A percentile compares a stretch with the other conserved stretches of the same genome.
Conservation (phyloP, 2,797 vertebrate species). For the Poeciliopsis infans region DNA sequence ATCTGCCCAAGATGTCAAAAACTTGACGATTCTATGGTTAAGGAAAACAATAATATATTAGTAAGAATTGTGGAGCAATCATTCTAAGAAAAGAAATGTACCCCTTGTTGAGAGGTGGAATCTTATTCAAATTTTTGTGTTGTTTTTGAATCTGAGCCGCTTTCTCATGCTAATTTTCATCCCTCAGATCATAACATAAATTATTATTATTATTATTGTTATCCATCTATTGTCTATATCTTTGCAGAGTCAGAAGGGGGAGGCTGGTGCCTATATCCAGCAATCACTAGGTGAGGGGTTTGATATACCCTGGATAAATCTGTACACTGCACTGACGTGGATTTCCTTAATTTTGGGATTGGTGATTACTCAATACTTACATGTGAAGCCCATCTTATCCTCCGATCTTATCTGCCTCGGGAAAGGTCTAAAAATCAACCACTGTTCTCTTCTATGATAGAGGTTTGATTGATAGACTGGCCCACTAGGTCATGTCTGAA, state of each 20-base stretch:
- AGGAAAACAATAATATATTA: not conserved
- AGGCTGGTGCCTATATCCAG: not conserved
- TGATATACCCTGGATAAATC: not conserved
- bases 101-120: not conserved
- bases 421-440: no score
- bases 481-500: no score
- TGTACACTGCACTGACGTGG: no score
- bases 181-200: not conserved
- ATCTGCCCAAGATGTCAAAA: not conserved
- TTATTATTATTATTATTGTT: not conserved
- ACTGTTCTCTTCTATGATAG: no score
- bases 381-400: no score
- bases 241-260: no score
- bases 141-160: not conserved
- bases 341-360: no score
- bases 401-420: no score
- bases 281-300: not conserved
- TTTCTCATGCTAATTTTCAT: not conserved
- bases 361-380: no score
- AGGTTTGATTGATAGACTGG: no score
- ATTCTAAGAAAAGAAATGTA: not conserved
- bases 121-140: not conserved
- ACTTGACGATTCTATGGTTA: not conserved
- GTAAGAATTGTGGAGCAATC: not conserved
- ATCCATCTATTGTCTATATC: not conserved